Percentiles rank a stretch among this genome's conserved stretches.
Evolutionary conservation across 2,113 vertebrate species (phyloP).

Genomic region (Trichechus manatus): DNA sequence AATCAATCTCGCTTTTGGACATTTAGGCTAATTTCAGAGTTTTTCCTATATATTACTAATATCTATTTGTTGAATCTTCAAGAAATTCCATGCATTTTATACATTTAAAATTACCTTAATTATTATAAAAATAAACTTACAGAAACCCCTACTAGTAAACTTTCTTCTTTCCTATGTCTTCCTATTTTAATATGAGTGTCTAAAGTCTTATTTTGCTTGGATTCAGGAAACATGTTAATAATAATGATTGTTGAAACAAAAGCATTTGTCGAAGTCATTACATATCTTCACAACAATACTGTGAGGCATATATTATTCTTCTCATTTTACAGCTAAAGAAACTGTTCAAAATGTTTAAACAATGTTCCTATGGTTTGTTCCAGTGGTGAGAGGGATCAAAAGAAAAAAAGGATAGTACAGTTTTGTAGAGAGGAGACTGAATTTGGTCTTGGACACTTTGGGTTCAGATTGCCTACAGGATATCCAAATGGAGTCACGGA

Average conservation of each 20-base stretch:
- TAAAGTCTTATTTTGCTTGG: not conserved
- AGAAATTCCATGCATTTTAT: not conserved
- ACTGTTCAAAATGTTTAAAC: not conserved
- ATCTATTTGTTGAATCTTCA: not conserved
- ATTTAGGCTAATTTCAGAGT: not conserved
- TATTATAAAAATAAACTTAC: constrained; percentile 20
- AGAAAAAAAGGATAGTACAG: not conserved
- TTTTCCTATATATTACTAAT: not conserved
- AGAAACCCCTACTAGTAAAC: not conserved
- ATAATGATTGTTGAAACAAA: not conserved
- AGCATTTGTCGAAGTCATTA: not conserved
- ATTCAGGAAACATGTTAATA: not conserved
- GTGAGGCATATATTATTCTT: not conserved
- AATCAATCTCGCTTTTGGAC: not conserved
- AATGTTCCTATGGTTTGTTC: not conserved
- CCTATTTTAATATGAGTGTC: not conserved
- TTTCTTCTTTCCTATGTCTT: not conserved
- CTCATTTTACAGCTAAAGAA: not conserved
- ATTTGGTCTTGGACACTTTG: not conserved
- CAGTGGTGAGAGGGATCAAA: not conserved
- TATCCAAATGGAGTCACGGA: not conserved
- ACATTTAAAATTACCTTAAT: not conserved
- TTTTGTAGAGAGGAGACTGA: not conserved
- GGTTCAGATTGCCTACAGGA: not conserved
- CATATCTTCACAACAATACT: not conserved